Evolutionary conservation across 2,797 vertebrate genomes (phyloP), one percentile per base, ranked within the genome.

Genomic region (Cyprinodon diabolis): DNA sequence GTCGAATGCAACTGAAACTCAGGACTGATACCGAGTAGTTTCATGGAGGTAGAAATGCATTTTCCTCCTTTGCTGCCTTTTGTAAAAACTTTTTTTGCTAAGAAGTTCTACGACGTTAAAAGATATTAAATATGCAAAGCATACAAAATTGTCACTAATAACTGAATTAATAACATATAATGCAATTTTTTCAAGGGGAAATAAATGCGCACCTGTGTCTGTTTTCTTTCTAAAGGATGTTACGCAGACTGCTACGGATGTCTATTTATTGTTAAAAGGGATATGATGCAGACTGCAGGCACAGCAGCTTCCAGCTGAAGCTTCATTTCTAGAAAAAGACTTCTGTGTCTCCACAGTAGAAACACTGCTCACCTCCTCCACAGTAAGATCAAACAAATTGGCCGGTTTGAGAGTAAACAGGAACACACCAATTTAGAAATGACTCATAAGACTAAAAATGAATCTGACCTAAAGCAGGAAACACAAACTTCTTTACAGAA

Each of bases 351-450:
- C 58, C 47, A 21, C 54, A 66, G 49, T 69, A 54, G 6, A 76
- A 83, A 82, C 76, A 9, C 75, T 69, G 82, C 79, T 23, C 79
- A 76, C 73, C 81, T 70, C 74, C 86, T 89, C 89, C 74, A 37
- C 71, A 62, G 3, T 1, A 0, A 25, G 68, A 84, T 89, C 83
- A 87, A 85, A 85, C 80, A 11, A 63, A 82, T 75, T 68, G 71
- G 78, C 43, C 12, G 8, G 21, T 67, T 12, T n/a, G 30, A 54
- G 71, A 21, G 13, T 86, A 91, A 91, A 93, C 92, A 92, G 92
- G 92, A 93, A 92, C 84, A 80, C 62, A 43, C 65, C 75, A 76
- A 86, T 86, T 71, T 70, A 83, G 74, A 88, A 66, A 73, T 79
- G 84, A 88, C 65, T 84, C 75, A 71, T 4, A 9, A 43, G 30